A percentile compares a stretch with the other conserved stretches of the same genome.
Evolutionary conservation across 2,113 vertebrate genomes (phyloP).

Genomic region (Tetraodon nigroviridis): DNA sequence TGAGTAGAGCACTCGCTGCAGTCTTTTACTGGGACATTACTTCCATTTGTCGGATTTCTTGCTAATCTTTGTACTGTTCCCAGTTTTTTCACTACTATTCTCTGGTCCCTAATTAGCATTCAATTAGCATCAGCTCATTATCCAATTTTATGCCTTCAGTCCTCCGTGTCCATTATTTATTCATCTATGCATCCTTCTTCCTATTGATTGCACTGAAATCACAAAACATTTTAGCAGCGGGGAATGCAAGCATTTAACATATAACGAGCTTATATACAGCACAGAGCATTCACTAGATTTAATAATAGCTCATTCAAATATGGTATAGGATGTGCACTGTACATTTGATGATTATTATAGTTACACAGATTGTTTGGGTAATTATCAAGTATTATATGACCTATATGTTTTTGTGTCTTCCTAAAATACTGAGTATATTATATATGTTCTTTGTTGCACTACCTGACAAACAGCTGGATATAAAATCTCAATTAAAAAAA

Average conservation of each 20-base stretch:
- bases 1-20: conserved; percentile 8
- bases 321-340: conserved; percentile 16
- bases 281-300: conserved; percentile 44
- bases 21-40: conserved; percentile 17
- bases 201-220: conserved; percentile 23
- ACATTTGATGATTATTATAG: conserved; percentile 2
- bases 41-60: conserved; percentile 13
- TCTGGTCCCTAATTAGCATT: conserved; percentile 25
- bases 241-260: conserved; percentile 30
- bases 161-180: conserved; percentile 31
- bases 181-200: conserved; percentile 24
- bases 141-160: conserved; percentile 26
- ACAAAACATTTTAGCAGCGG: conserved; percentile 9
- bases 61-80: too few relatives aligned
- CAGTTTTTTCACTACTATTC: neutral
- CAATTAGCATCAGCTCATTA: conserved; percentile 50
- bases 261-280: conserved; percentile 15
- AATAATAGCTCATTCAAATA: conserved; percentile 38
- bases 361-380: neutral
- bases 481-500: too few relatives aligned
- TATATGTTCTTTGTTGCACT: too few relatives aligned
- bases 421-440: neutral
- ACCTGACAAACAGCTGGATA: too few relatives aligned
- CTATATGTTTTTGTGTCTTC: neutral
- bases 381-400: conserved; percentile 3